A percentile compares a stretch with the other conserved stretches of the same genome.
Evolutionary conservation across 2,113 vertebrate species (phyloP).

Genomic region (Tragelaphus imberbis): DNA sequence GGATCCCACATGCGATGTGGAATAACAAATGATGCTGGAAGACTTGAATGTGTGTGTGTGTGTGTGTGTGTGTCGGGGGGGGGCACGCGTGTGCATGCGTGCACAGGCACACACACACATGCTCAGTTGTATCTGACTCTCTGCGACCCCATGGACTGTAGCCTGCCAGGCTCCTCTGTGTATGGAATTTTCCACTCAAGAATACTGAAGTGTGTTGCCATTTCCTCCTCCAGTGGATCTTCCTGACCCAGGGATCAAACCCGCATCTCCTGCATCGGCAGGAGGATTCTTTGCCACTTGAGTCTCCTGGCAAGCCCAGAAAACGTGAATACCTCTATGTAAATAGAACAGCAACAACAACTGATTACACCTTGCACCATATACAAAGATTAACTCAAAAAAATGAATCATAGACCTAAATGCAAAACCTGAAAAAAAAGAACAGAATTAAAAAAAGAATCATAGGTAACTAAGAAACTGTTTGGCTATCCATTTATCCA

Average conservation of each 20-base stretch:
- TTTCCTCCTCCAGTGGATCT: background rate
- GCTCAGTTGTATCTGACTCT: background rate
- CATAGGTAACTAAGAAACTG: background rate
- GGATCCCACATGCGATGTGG: too few relatives aligned
- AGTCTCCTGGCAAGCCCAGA: background rate
- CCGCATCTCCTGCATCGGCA: background rate
- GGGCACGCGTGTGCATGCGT: fast-evolving
- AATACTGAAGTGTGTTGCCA: background rate
- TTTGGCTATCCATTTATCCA: background rate
- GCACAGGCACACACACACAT: fast-evolving
- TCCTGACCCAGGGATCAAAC: background rate
- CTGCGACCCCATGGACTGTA: background rate
- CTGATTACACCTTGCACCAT: background rate
- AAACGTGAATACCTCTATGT: background rate
- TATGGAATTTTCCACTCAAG: background rate
- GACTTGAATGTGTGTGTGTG: too few relatives aligned
- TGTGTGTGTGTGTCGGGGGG: fast-evolving
- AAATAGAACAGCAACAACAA: background rate
- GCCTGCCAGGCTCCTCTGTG: background rate
- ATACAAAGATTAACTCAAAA: background rate
- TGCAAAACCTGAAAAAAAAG: background rate
- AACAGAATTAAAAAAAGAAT: background rate
- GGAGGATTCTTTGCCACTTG: background rate
- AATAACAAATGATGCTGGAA: too few relatives aligned
- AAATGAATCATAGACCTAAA: background rate